Percentiles rank a stretch among this genome's conserved stretches.
phyloP scores from a whole-genome alignment of 2,888 invertebrate genomes.

The Taenaris catops region DNA sequence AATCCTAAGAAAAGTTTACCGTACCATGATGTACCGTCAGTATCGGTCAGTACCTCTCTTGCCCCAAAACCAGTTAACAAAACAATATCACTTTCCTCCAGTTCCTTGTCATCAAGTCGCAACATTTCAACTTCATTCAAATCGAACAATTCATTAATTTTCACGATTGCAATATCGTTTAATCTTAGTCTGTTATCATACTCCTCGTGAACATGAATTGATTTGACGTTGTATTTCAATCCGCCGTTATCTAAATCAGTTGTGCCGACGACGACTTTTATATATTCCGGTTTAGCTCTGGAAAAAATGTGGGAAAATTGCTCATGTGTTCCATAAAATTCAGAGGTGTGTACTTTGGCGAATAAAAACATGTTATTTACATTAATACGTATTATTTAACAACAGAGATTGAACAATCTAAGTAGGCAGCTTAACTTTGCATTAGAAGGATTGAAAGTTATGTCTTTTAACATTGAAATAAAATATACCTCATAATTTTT shows the following conservation, averaged over 20 bases:
- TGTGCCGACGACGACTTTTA: slow-evolving; percentile 56
- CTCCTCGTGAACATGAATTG: slow-evolving; percentile 39
- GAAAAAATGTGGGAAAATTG: no score
- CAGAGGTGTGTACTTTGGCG: no score
- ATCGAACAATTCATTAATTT: slow-evolving; percentile 42
- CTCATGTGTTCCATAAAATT: no score
- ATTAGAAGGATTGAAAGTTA: no score
- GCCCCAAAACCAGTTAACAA: slow-evolving; percentile 61
- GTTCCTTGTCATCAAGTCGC: slow-evolving; percentile 30
- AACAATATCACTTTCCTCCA: slow-evolving; percentile 47
- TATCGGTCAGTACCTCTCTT: slow-evolving; percentile 37
- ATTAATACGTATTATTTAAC: no score
- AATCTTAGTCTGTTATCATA: slow-evolving; percentile 39
- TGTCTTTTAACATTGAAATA: no score
- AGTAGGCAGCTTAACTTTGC: no score
- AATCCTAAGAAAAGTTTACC: no score
- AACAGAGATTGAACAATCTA: no score
- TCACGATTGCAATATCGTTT: slow-evolving; percentile 59
- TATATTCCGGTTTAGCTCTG: slow-evolving; percentile 46
- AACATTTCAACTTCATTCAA: slow-evolving; percentile 35
- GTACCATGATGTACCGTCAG: no score
- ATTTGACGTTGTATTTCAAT: slow-evolving; percentile 34
- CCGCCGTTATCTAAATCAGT: slow-evolving; percentile 50
- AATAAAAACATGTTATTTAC: no score
- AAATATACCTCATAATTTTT: no score